Evolutionary conservation across 2,888 invertebrate species (phyloP).

Genomic region (Caradrina kadenii): DNA sequence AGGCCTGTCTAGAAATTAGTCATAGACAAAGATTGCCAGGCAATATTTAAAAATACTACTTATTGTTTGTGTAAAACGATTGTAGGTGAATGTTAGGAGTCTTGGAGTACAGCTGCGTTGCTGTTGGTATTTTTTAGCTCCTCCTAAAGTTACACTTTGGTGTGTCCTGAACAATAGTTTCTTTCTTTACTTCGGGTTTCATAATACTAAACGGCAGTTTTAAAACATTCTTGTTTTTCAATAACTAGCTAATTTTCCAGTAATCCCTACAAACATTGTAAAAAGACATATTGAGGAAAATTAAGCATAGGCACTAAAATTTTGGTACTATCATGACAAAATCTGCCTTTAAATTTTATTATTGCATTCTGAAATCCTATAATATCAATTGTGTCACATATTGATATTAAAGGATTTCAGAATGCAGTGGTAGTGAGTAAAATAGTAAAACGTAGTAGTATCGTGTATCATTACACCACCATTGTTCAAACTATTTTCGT

Average conservation of each 20-base stretch:
- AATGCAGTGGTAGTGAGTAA: constrained; percentile 9
- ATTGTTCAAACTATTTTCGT: constrained; percentile 28
- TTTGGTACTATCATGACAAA: too few species aligned
- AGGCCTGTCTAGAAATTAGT: constrained; percentile 70
- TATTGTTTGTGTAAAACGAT: constrained; percentile 74
- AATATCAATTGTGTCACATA: too few species aligned
- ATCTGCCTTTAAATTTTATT: not conserved
- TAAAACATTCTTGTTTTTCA: not conserved
- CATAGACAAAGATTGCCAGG: constrained; percentile 75
- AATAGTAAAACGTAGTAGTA: constrained; percentile 18
- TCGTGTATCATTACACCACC: not conserved
- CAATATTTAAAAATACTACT: constrained; percentile 78
- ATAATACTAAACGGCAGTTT: too few species aligned
- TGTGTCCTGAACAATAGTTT: not conserved
- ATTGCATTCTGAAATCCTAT: not conserved
- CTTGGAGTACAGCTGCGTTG: constrained; percentile 29
- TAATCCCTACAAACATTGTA: not conserved
- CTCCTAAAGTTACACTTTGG: constrained; percentile 8
- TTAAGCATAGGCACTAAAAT: too few species aligned
- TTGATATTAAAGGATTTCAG: too few species aligned
- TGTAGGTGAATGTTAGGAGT: constrained; percentile 60
- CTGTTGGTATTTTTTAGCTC: constrained; percentile 43
- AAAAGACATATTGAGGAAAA: too few species aligned
- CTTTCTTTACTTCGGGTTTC: not conserved
- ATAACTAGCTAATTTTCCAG: not conserved